phyloP scores from a whole-genome alignment of 1,140 invertebrate genomes.

The Ericerus pela region DNA sequence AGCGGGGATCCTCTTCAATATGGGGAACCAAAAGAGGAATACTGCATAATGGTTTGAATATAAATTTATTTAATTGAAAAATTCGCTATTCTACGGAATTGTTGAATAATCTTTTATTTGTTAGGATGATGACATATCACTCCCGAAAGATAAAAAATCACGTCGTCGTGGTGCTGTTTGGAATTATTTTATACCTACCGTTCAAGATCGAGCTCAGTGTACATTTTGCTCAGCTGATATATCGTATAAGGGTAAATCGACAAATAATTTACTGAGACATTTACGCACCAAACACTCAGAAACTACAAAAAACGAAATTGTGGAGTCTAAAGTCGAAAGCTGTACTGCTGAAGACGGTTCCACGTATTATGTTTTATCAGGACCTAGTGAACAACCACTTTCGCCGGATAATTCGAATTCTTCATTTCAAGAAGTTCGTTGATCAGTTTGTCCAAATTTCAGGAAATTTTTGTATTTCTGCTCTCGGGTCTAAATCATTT shows the following conservation, averaged over 20 bases:
- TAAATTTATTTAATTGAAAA: background rate
- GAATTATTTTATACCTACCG: background rate
- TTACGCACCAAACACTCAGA: background rate
- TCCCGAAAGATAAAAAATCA: background rate
- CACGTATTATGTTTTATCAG: background rate
- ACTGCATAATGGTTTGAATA: background rate
- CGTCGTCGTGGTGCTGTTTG: conserved; percentile 10
- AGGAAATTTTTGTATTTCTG: no score
- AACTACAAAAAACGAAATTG: background rate
- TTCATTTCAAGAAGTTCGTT: background rate
- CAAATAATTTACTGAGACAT: conserved; percentile 11
- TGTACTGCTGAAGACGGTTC: background rate
- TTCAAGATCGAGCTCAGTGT: background rate
- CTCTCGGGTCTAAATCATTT: background rate
- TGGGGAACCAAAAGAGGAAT: background rate
- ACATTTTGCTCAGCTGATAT: conserved; percentile 5
- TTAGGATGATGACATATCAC: background rate
- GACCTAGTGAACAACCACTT: background rate
- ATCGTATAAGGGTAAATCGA: conserved; percentile 12
- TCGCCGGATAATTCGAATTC: background rate
- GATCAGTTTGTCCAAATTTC: no score
- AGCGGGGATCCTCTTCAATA: background rate
- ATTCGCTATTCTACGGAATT: background rate
- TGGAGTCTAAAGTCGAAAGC: background rate
- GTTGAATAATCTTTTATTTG: background rate